Conservation (phyloP, 2,888 invertebrate species). For the Coelogynopora nodosa region DNA sequence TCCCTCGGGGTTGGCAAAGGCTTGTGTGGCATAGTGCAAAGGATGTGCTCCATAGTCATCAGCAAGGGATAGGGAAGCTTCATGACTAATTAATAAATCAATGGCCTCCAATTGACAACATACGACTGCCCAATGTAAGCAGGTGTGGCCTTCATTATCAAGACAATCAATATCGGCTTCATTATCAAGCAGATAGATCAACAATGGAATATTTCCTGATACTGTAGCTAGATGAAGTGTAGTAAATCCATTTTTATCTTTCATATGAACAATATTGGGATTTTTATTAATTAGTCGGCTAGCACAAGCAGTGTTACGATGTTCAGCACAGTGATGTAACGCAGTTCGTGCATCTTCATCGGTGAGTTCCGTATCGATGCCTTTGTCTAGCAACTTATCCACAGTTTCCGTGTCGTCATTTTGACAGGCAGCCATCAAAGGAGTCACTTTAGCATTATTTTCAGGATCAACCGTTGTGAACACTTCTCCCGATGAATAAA, state of each 20-base stretch:
- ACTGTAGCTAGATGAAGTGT: slow-evolving; percentile 84
- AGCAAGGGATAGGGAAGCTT: slow-evolving; percentile 79
- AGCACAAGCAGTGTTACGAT: slow-evolving; percentile 69
- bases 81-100: slow-evolving; percentile 75
- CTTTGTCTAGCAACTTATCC: slow-evolving; percentile 52
- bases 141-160: slow-evolving; percentile 89
- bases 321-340: slow-evolving; percentile 84
- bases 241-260: slow-evolving; percentile 82
- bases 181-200: slow-evolving; percentile 78
- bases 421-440: slow-evolving; percentile 56
- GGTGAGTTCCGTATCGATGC: slow-evolving; percentile 48
- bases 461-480: slow-evolving; percentile 49
- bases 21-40: slow-evolving; percentile 92
- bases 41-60: slow-evolving; percentile 93
- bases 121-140: slow-evolving; percentile 93
- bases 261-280: slow-evolving; percentile 64
- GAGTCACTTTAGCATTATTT: slow-evolving; percentile 53
- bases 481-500: slow-evolving; percentile 38
- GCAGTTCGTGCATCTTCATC: slow-evolving; percentile 66
- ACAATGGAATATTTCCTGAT: slow-evolving; percentile 55
- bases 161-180: slow-evolving; percentile 83
- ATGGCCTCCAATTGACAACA: slow-evolving; percentile 87
- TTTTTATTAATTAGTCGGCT: slow-evolving; percentile 72
- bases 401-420: slow-evolving; percentile 53
- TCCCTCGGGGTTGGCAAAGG: slow-evolving; percentile 68